Evolutionary conservation across 2,797 vertebrate genomes (phyloP).

Genomic region (Podargus strigoides): DNA sequence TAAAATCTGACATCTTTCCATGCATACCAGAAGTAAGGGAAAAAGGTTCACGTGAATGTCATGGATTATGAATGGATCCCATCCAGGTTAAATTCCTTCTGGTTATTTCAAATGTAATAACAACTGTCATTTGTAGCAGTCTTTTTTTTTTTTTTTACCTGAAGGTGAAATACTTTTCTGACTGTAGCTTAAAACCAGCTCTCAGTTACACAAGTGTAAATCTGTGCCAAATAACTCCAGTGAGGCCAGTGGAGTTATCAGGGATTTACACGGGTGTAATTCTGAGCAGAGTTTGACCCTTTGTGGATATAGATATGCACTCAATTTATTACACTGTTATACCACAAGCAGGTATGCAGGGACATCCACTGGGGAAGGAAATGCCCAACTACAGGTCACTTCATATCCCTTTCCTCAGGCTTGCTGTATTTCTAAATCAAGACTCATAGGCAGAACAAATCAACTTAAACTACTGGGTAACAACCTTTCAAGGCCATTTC

Average conservation of each 20-base stretch:
- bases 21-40: not conserved
- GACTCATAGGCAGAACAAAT: constrained; percentile 51
- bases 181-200: constrained; percentile 23
- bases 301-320: constrained; percentile 42
- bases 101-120: constrained; percentile 58
- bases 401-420: constrained; percentile 23
- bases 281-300: constrained; percentile 42
- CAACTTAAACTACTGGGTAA: constrained; percentile 15
- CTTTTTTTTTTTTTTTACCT: not conserved
- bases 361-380: constrained; percentile 10
- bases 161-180: constrained; percentile 43
- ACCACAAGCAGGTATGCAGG: constrained; percentile 19
- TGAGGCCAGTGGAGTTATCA: constrained; percentile 29
- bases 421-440: constrained; percentile 44
- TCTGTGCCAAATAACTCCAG: constrained; percentile 45
- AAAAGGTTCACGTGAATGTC: constrained; percentile 22
- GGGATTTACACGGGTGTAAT: constrained; percentile 61
- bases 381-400: constrained; percentile 42
- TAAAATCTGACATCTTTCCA: not conserved
- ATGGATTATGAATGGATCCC: constrained; percentile 4
- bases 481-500: not conserved
- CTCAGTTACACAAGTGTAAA: constrained; percentile 50
- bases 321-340: constrained; percentile 58
- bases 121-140: constrained; percentile 39
- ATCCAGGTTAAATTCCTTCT: constrained; percentile 58